Percentiles rank a stretch among this genome's conserved stretches.
These are phyloP conservation scores for Bagarius yarrelli DNA, from an alignment of 2,113 vertebrate species.

Conservation along the genomic window DNA sequence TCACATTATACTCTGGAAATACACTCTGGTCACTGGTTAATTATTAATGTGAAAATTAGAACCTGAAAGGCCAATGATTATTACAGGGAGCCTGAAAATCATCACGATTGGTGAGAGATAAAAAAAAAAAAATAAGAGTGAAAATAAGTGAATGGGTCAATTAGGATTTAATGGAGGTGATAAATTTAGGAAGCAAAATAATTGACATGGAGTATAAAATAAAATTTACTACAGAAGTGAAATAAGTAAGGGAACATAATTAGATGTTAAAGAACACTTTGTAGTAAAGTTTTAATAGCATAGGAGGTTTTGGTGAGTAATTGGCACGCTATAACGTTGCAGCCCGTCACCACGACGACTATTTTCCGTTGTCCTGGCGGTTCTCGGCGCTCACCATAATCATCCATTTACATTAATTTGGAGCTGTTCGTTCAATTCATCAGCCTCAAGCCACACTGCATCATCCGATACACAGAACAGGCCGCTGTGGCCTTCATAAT, in stretches of 20 bases:
- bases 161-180: background rate
- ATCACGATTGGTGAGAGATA: slow-evolving; percentile 64
- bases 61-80: slow-evolving; percentile 68
- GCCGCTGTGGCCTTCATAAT: slow-evolving; percentile 36
- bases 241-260: background rate
- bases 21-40: slow-evolving; percentile 63
- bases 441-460: slow-evolving; percentile 39
- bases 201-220: too few species aligned
- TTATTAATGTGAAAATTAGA: slow-evolving; percentile 72
- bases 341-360: background rate
- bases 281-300: background rate
- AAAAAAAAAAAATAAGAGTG: slow-evolving; percentile 62
- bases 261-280: background rate
- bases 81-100: slow-evolving; percentile 71
- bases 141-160: slow-evolving; percentile 33
- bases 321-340: background rate
- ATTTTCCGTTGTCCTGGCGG: background rate
- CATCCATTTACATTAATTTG: slow-evolving; percentile 26
- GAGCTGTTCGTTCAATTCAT: slow-evolving; percentile 15
- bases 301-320: background rate
- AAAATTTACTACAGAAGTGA: too few species aligned
- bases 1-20: slow-evolving; percentile 72
- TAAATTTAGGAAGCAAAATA: background rate
- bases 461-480: slow-evolving; percentile 35
- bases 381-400: slow-evolving; percentile 13